Percentiles rank a stretch among this genome's conserved stretches.
These are phyloP conservation scores for Pseudomyrmex cubaensis DNA, from an alignment of 1,140 invertebrate species.

Conservation along the genomic window DNA sequence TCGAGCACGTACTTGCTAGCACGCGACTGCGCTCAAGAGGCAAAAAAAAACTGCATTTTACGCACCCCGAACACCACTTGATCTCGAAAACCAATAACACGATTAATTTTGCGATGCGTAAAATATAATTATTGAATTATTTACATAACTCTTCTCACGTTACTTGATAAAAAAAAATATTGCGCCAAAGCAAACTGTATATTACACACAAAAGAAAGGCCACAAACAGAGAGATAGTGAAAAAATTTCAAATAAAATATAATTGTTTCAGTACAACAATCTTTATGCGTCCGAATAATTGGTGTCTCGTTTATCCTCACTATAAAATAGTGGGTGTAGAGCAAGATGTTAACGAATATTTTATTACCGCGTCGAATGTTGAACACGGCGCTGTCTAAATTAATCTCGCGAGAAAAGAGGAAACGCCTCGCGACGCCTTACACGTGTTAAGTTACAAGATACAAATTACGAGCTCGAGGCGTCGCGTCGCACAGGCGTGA, in stretches of 20 bases:
- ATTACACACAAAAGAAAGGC: background rate
- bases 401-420: conserved; percentile 61
- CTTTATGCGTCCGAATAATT: background rate
- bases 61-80: background rate
- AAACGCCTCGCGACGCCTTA: conserved; percentile 54
- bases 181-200: background rate
- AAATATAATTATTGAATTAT: background rate
- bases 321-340: background rate
- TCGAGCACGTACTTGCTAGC: conserved; percentile 70
- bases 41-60: conserved; percentile 65
- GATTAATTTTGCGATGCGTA: background rate
- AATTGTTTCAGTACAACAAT: background rate
- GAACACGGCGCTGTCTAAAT: conserved; percentile 61
- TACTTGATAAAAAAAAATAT: background rate
- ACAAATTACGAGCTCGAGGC: conserved; percentile 70
- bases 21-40: conserved; percentile 59
- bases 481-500: conserved; percentile 48
- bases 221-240: background rate
- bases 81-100: background rate
- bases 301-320: conserved; percentile 18
- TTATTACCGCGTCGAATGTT: conserved; percentile 37
- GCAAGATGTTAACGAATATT: conserved; percentile 55
- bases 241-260: background rate
- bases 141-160: no score
- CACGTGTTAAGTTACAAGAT: conserved; percentile 74